Conservation (phyloP, 2,888 invertebrate genomes). For the Scelioninae gen. 1 region DNA sequence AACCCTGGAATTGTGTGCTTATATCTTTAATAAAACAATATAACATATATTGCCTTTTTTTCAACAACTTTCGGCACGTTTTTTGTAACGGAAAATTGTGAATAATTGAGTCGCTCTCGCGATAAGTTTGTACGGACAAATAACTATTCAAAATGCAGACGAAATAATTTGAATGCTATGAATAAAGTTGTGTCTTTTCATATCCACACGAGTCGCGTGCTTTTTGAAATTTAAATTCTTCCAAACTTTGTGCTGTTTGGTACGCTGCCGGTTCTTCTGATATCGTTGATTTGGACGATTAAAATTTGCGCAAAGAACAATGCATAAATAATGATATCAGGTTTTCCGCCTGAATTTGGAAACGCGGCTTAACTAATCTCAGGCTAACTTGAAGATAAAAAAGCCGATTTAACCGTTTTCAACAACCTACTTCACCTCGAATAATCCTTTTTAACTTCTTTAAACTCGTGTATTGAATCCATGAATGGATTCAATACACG, state of each 20-base stretch:
- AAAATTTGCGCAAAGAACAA: conserved; percentile 7
- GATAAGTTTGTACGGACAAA: conserved; percentile 33
- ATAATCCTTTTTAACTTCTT: conserved; percentile 18
- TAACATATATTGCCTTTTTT: neutral
- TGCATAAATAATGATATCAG: neutral
- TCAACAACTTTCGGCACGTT: conserved; percentile 6
- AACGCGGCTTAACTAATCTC: neutral
- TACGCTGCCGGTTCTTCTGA: neutral
- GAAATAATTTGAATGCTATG: conserved; percentile 51
- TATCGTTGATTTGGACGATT: conserved; percentile 17
- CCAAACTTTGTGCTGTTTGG: conserved; percentile 1
- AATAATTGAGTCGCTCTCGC: conserved; percentile 32
- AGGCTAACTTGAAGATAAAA: conserved; percentile 7
- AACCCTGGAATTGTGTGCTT: no score
- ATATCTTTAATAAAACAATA: no score
- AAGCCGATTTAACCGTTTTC: neutral
- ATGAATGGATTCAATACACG: no score
- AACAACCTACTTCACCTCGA: neutral
- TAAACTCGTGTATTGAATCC: conserved; percentile 10
- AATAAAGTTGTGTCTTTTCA: conserved; percentile 41
- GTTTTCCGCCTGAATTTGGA: neutral
- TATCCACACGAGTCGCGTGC: neutral
- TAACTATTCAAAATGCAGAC: conserved; percentile 35
- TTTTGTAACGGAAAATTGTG: conserved; percentile 13
- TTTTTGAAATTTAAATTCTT: conserved; percentile 38